Percentiles rank a stretch among this genome's conserved stretches.
Evolutionary conservation across 2,797 vertebrate species (phyloP).

Genomic region (Emydoidea blandingii): DNA sequence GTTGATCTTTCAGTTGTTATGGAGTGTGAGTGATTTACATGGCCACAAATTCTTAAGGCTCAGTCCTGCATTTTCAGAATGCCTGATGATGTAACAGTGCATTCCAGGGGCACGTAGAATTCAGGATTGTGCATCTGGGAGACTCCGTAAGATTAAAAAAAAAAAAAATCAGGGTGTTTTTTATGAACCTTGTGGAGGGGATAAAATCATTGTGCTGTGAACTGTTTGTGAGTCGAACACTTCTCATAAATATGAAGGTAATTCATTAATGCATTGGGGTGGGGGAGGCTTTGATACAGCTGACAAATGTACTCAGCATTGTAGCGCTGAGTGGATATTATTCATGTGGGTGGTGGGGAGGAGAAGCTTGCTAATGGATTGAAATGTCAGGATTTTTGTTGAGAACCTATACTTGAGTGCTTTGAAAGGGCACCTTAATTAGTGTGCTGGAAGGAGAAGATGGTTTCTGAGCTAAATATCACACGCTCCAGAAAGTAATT

Average conservation of each 20-base stretch:
- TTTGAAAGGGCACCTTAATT: slow-evolving; percentile 37
- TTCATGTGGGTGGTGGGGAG: slow-evolving; percentile 29
- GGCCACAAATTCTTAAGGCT: background rate
- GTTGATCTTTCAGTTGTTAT: background rate
- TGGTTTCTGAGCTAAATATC: slow-evolving; percentile 26
- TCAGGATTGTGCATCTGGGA: slow-evolving; percentile 35
- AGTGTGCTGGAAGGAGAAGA: slow-evolving; percentile 5
- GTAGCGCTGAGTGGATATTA: slow-evolving; percentile 11
- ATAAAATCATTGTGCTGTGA: slow-evolving; percentile 41
- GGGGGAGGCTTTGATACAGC: slow-evolving; percentile 37
- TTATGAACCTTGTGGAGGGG: background rate
- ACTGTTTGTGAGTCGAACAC: slow-evolving; percentile 43
- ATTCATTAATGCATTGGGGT: slow-evolving; percentile 1
- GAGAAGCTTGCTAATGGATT: slow-evolving; percentile 37
- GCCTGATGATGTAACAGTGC: background rate
- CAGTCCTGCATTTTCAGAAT: background rate
- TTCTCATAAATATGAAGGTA: slow-evolving; percentile 57
- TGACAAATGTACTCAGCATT: slow-evolving; percentile 34
- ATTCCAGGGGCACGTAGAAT: background rate
- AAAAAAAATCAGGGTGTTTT: accelerated
- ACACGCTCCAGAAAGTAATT: background rate
- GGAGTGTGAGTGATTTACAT: background rate
- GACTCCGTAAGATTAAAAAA: background rate
- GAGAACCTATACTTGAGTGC: background rate
- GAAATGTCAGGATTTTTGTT: slow-evolving; percentile 30